Evolutionary conservation across 1,140 invertebrate genomes (phyloP), one percentile per base, ranked within the genome.

Genomic region (Acromyrmex charruanus): DNA sequence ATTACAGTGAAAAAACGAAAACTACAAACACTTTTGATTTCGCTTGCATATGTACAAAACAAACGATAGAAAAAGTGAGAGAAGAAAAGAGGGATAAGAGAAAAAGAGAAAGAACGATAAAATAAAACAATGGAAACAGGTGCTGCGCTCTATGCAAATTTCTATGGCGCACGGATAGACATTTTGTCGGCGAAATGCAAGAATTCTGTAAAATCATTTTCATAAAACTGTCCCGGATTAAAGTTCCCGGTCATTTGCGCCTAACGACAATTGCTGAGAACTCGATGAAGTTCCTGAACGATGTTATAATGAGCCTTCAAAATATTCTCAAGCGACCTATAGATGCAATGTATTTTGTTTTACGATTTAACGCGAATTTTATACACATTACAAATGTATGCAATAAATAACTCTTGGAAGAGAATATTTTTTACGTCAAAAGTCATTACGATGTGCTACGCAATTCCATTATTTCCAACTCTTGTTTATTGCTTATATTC

Each of bases 1-100:
- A 58, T 69, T 77, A 55, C 18, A 39, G 14, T 7, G 18, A 82
- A 18, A 44, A 79, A 79, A 77, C 14, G 72, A 71, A 87, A 79
- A 90, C 75, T 75, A 77, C 87, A 85, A 69, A 58, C 65, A 89
- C 85, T 90, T 91, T 91, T 65, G 59, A 92, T 92, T 89, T 92
- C 55, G 31, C 28, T 49, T 66, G 65, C 51, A 59, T 75, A 53
- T 31, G 4, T 88, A 44, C 72, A 28, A 72, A 75, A 65, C 28
- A n/a, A 55, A 16, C n/a, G n/a, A 72, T 9, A 21, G 59, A 71
- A 44, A 44, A 65, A 18, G 14, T 25, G 31, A 51, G 2, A 81
- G 12, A 39, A 10, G 59, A n/a, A 77, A 31, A 65, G 28, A 81
- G 39, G 44, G 66, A 31, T 59, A 21, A 25, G 12, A 25, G 31